Percentiles rank a stretch among this genome's conserved stretches.
These are phyloP conservation scores for Zootermopsis nevadensis DNA, from an alignment of 2,888 invertebrate species.

Conservation along the genomic window DNA sequence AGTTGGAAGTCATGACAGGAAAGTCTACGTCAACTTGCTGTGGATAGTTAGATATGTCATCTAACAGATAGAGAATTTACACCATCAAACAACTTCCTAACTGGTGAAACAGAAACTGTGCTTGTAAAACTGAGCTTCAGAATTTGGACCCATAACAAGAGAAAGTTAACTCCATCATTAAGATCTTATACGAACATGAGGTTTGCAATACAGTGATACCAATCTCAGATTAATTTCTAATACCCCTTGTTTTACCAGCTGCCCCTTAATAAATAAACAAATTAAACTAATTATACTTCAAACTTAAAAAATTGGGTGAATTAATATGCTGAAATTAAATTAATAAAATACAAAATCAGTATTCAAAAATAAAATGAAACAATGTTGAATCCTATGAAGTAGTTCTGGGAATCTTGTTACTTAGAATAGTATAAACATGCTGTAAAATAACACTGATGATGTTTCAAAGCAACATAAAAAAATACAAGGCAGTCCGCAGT, in stretches of 20 bases:
- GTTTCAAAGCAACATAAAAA: not conserved
- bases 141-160: not conserved
- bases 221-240: not conserved
- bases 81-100: no score
- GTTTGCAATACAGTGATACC: not conserved
- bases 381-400: not conserved
- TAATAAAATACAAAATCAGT: not conserved
- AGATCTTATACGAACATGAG: not conserved
- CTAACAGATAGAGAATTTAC: no score
- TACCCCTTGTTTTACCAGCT: slow-evolving; percentile 20
- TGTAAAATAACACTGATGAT: not conserved
- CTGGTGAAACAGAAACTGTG: no score
- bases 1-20: no score
- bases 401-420: not conserved
- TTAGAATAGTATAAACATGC: not conserved
- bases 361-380: not conserved
- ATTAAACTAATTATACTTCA: not conserved
- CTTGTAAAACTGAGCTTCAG: no score
- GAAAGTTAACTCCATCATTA: not conserved
- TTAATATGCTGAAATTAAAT: not conserved
- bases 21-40: no score
- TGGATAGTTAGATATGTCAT: no score
- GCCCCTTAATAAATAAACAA: not conserved
- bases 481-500: not conserved
- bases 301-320: not conserved